Base-by-base conservation (phyloP, 2,888 invertebrate species). In the Phaonia tiefii region DNA sequence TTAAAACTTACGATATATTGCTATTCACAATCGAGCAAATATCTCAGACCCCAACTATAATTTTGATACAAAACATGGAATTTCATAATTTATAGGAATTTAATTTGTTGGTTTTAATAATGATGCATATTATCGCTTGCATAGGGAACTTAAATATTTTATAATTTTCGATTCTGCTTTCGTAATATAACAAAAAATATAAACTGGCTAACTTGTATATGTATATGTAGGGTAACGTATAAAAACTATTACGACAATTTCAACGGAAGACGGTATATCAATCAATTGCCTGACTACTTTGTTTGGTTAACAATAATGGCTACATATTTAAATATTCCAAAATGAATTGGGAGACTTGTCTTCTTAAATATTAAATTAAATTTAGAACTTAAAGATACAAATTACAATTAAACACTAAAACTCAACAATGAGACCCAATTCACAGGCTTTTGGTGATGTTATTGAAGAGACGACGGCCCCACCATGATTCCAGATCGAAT, bases 401-500 rank as follows among this genome's bases (percentile, higher is more conserved):
- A 37, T 42, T 22, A 70, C 39, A 49, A 11, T 46, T 15, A 72
- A 51, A 46, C 66, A 69, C 49, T 44, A 25, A 42, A 25, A 56
- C 17, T 5, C 37, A 46, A 60, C 10, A 69, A 67, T 74, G 49
- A n/a, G 20, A 60, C 60, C 46, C 17, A 25, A 74, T 85, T 93
- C 92, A 93, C 85, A 94, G 93, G 80, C 96, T 96, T 90, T 95
- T 96, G 76, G 96, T 96, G 89, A 96, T 95, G 90, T 95, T 96
- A 87, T 96, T 95, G 92, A 95, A 96, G 82, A 96, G 92, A 83
- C 97, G 92, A 89, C 96, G 95, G 82, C 96, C 96, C 96, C 97
- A 97, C 95, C 96, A 97, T 44, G 95, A 94, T 89, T 97, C 97
- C 87, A 97, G 92, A 92, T 97, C 97, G 88, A 97, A 97, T 20